Base-by-base conservation (phyloP, 2,113 vertebrate genomes). In the Candoia aspera region DNA sequence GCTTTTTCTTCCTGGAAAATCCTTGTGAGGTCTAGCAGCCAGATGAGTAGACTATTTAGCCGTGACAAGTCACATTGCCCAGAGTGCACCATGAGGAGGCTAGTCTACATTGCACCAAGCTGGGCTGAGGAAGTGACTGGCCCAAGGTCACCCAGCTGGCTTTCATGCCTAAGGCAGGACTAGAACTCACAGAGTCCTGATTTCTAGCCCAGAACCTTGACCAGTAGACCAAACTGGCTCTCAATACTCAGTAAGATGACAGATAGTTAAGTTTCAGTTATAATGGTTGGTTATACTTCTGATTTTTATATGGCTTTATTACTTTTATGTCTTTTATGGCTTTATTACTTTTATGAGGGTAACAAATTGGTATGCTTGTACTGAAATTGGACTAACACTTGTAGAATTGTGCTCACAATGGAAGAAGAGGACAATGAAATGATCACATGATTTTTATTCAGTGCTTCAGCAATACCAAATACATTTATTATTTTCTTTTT, bases 351-450 rank as follows among this genome's bases (percentile, higher is more conserved):
- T 90, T 68, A 26, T 90, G 88, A 6, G 59, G 93, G 58, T 86
- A 94, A 86, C 89, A 86, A 23, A 68, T 94, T 79, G 68, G 92
- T 96, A 86, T 93, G 88, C n/a, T 33, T 58, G 86, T 12, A 23
- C 19, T 54, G 26, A 54, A 79, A 79, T 79, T 79, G 17, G 73
- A 79, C 42, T 42, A 42, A 33, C 33, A 10, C 17, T 79, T 1
- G 8, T 79, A 79, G 73, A 79, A 37, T 15, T 79, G 15, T 79
- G n/a, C 2, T 37, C 6, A 79, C n/a, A 79, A 23, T 42, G 33
- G 42, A 79, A 42, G 8, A 79, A 42, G 42, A 68, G 12, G 13
- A 79, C 73, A 79, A 33, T 79, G 33, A 79, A 79, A 79, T 79
- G 49, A 79, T 17, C 8, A 21, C 37, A 37, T 42, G 73, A 79